Evolutionary conservation across 2,797 vertebrate genomes (phyloP).

Genomic region (Nasua narica): DNA sequence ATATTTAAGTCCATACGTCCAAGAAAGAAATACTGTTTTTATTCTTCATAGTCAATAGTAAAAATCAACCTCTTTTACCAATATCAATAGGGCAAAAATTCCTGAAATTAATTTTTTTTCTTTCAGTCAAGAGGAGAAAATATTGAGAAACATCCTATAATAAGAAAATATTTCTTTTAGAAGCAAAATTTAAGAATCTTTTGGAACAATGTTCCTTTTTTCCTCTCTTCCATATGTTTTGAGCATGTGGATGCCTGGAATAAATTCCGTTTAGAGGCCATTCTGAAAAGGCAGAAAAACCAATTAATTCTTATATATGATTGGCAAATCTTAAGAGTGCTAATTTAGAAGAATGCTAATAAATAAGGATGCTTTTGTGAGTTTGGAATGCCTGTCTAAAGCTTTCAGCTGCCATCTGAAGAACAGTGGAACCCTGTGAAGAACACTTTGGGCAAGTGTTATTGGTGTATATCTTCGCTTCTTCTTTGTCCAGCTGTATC

Average conservation of each 20-base stretch:
- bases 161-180: slow-evolving; percentile 47
- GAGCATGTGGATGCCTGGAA: slow-evolving; percentile 58
- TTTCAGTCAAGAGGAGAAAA: slow-evolving; percentile 36
- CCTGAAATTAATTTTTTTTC: slow-evolving; percentile 27
- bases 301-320: slow-evolving; percentile 46
- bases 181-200: slow-evolving; percentile 55
- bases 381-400: slow-evolving; percentile 11
- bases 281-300: slow-evolving; percentile 46
- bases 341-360: slow-evolving; percentile 62
- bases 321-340: slow-evolving; percentile 49
- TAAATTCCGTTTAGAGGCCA: slow-evolving; percentile 62
- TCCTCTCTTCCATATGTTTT: slow-evolving; percentile 61
- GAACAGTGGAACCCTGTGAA: not conserved
- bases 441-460: not conserved
- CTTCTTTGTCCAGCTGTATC: not conserved
- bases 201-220: slow-evolving; percentile 34
- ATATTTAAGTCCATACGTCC: not conserved
- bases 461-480: not conserved
- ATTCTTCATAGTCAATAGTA: not conserved
- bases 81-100: not conserved
- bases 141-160: not conserved
- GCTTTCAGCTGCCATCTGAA: slow-evolving; percentile 17
- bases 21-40: slow-evolving; percentile 3
- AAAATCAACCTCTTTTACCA: not conserved
- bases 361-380: not conserved